Evolutionary conservation across 2,888 invertebrate genomes (phyloP).

Genomic region (Colletes collaris): DNA sequence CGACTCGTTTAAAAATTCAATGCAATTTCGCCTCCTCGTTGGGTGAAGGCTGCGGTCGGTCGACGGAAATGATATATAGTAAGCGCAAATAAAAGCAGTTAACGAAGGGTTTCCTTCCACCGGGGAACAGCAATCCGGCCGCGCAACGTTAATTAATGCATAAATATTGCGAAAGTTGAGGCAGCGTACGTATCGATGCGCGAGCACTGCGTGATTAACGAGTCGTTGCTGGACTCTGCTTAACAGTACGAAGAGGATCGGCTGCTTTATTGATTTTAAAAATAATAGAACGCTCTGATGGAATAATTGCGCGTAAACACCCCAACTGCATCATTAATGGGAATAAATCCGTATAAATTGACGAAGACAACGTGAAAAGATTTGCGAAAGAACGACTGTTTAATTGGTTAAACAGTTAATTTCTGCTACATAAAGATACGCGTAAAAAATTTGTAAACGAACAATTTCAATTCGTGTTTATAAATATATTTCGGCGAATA

Average conservation of each 20-base stretch:
- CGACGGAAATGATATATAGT: background rate
- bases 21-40: background rate
- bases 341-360: background rate
- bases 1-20: constrained; percentile 19
- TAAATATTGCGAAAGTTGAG: constrained; percentile 23
- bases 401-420: too few relatives aligned
- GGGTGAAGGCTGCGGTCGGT: background rate
- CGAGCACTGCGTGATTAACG: constrained; percentile 24
- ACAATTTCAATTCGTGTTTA: too few relatives aligned
- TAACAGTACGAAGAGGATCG: constrained; percentile 10
- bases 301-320: constrained; percentile 42
- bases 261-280: constrained; percentile 32
- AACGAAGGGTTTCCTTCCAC: constrained; percentile 3
- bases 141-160: constrained; percentile 34
- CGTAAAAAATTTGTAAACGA: too few relatives aligned
- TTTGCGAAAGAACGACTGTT: too few relatives aligned
- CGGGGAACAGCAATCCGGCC: background rate
- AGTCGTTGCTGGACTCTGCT: constrained; percentile 3
- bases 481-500: too few relatives aligned
- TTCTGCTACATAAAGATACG: too few relatives aligned
- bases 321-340: constrained; percentile 12
- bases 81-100: constrained; percentile 24
- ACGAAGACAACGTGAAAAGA: too few relatives aligned
- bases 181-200: background rate
- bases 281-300: constrained; percentile 10